Base-by-base conservation (phyloP, 2,113 vertebrate genomes). In the Toxotes jaculatrix region DNA sequence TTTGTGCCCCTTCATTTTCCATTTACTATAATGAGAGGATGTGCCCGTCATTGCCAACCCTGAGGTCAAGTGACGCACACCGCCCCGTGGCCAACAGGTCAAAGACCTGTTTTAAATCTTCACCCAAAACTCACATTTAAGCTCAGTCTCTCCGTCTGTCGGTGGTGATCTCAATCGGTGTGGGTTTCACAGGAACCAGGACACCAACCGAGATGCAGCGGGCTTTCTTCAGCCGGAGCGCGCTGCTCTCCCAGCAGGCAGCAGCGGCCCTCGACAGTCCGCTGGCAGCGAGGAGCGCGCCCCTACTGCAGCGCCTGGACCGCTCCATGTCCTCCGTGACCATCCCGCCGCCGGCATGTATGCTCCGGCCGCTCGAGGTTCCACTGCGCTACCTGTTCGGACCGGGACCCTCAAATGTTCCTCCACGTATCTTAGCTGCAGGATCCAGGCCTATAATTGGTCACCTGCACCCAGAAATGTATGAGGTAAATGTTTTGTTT, bases 381-480 rank as follows among this genome's bases (percentile, higher is more conserved):
- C 97, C 98, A 0, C 76, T 88, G 11, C 94, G 95, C 32, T 95
- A 98, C 32, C 92, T 99, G 57, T 95, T 99, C 0, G 98, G 98
- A 34, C 97, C 98, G 0, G 98, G 98, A 43, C 98, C 98, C 56
- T 97, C 97, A 36, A 99, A 98, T 2, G 85, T 97, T 12, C 84
- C 96, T 23, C 94, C 94, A 0, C 96, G 98, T 0, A 71, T 97
- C 53, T 93, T 91, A 88, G 95, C 94, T 0, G 95, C 96, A 0
- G 90, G 96, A 0, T 56, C 88, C 0, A 95, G 31, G 71, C 97
- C 96, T 21, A 89, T 98, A 17, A 96, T 99, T 34, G 96, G 97
- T 38, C 97, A 97, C 87, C 83, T 98, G 93, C 96, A 97, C 55
- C 87, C 94, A 5, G 98, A 99, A 93, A 95, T 96, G 93, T 95